Base-by-base conservation (phyloP, 1,140 invertebrate genomes). In the Theocolax elegans region DNA sequence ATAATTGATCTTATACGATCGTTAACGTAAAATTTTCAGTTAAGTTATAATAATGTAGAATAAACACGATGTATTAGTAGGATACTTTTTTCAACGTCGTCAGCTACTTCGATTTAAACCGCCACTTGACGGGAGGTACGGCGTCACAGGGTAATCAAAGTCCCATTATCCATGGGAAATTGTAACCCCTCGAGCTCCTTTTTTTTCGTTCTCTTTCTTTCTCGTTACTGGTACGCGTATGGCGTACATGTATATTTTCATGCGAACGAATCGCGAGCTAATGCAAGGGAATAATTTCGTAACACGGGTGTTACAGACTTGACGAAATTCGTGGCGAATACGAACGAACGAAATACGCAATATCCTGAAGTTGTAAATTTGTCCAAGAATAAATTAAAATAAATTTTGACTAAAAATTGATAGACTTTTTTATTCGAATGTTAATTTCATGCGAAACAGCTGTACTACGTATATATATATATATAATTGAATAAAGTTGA, bases 131-230 rank as follows among this genome's bases (percentile, higher is more conserved):
- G 75, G n/a, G n/a, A n/a, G n/a, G n/a, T n/a, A n/a, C n/a, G n/a
- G n/a, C n/a, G n/a, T 76, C 79, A 82, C 79, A 78, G 77, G 78
- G 79, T 84, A 84, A 85, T 85, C 81, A 85, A 84, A 84, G 81
- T 81, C 74, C 81, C 77, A 84, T 84, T 84, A 84, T 83, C 83
- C 81, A 84, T 84, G 82, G 82, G 83, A 83, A 85, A 84, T 83
- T 77, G 77, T 80, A 82, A 79, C 80, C 79, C 80, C 74, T 69
- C 66, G 40, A 23, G 2, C 53, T 65, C 42, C 48, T 48, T 60
- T 31, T 27, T 21, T 49, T 6, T 25, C 19, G 1, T 21, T 59
- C n/a, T 10, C 7, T n/a, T 27, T n/a, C 13, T 42, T 54, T 54
- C 12, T 12, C 21, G 31, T 35, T 35, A 35, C 31, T 6, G 12